Conservation (phyloP, 2,113 vertebrate species). For the Camelus bactrianus region DNA sequence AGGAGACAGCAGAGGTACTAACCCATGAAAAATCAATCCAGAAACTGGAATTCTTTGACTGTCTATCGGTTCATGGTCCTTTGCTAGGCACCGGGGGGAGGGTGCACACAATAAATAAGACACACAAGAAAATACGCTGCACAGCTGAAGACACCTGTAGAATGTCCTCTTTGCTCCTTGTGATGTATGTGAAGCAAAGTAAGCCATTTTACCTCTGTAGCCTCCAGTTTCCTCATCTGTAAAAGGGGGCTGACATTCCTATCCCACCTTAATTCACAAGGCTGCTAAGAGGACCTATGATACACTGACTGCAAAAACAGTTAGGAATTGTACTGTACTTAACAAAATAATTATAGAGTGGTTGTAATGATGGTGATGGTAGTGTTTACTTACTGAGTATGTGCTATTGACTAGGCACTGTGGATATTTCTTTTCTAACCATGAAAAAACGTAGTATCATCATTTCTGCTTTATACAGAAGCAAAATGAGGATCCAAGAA, state of each 20-base stretch:
- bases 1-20: background rate
- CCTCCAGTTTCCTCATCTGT: background rate
- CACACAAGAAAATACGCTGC: background rate
- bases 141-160: background rate
- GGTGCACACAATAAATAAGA: background rate
- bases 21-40: background rate
- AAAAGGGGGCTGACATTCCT: background rate
- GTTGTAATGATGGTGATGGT: background rate
- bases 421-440: background rate
- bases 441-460: background rate
- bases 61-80: background rate
- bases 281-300: background rate
- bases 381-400: background rate
- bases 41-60: background rate
- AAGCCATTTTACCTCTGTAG: background rate
- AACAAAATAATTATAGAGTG: background rate
- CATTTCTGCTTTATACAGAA: background rate
- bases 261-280: background rate
- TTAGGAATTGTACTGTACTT: background rate
- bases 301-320: background rate
- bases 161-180: background rate
- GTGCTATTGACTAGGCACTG: background rate
- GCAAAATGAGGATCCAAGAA: background rate
- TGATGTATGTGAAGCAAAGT: background rate
- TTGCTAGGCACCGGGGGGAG: background rate